Evolutionary conservation across 1,140 invertebrate genomes (phyloP).

Genomic region (Phortica variegata): DNA sequence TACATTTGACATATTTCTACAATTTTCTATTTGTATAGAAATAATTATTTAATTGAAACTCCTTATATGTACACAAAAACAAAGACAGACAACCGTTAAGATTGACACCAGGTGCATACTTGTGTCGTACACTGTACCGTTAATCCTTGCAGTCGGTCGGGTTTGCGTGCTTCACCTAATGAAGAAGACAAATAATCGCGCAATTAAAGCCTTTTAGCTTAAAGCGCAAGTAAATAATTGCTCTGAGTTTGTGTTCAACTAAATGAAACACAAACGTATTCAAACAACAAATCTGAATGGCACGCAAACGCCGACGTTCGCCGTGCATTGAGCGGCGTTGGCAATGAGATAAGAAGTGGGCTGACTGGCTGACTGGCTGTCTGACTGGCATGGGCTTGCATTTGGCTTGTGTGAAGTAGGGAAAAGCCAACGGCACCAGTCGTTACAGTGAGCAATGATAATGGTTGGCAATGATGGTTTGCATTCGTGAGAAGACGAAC

Average conservation of each 20-base stretch:
- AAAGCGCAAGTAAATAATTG: conserved; percentile 56
- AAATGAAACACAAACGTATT: conserved; percentile 44
- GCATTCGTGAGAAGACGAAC: background rate
- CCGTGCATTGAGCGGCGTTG: conserved; percentile 28
- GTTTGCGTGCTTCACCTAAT: conserved; percentile 56
- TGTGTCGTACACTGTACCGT: too few species aligned
- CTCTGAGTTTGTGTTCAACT: conserved; percentile 37
- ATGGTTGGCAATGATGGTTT: too few species aligned
- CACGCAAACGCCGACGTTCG: too few species aligned
- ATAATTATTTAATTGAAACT: too few species aligned
- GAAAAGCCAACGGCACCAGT: conserved; percentile 18
- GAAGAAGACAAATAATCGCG: conserved; percentile 56
- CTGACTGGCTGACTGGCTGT: background rate
- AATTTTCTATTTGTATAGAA: too few species aligned
- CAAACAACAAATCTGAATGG: conserved; percentile 55
- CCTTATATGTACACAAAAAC: too few species aligned
- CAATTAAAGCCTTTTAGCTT: conserved; percentile 57
- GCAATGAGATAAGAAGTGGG: background rate
- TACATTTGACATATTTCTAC: too few species aligned
- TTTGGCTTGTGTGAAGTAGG: too few species aligned
- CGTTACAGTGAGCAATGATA: conserved; percentile 19
- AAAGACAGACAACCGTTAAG: too few species aligned
- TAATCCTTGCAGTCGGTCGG: conserved; percentile 7
- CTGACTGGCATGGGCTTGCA: background rate
- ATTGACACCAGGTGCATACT: too few species aligned